Evolutionary conservation across 1,140 invertebrate genomes (phyloP), one percentile per base, ranked within the genome.

Genomic region (Formica selysi): DNA sequence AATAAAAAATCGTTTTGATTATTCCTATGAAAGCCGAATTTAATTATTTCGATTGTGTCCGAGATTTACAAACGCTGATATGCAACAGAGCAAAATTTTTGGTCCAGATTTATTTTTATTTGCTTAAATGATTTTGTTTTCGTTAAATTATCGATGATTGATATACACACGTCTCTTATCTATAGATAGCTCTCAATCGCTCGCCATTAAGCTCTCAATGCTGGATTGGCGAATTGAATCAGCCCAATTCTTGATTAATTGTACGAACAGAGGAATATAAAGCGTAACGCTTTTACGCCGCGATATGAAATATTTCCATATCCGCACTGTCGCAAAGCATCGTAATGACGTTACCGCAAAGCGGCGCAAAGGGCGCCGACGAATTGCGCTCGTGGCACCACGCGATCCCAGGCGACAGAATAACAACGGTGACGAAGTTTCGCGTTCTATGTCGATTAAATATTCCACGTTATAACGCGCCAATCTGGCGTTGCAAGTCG

Each of bases 371-470:
- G 54, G 19, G 26, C 68, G 11, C 19, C 54, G 68, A 29, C 29
- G 54, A 74, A 41, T 81, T 81, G 36, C 67, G 36, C 44, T 26
- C 13, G 29, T 26, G n/a, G 16, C 7, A 11, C 44, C 5, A 36
- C 4, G 32, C 13, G 29, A 13, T 80, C 64, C 76, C 64, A 51
- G 76, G 44, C 26, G 61, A n/a, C 19, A 2, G 51, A 44, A 38
- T 59, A 73, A 81, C 67, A 73, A 44, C 36, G 36, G 16, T 73
- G 67, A 81, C 67, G 36, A 81, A 59, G 54, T 73, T 81, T 71
- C 22, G 26, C 48, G 6, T 71, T 29, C 59, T 36, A 74, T 48
- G 32, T 51, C 76, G 71, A 83, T 86, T 68, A 81, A 73, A 89
- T 86, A 86, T 86, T 71, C 51, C 57, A 26, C 68, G 76, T 61